These are phyloP conservation scores for Neogobius melanostomus DNA, from an alignment of 2,113 vertebrate genomes.

Conservation along the genomic window DNA sequence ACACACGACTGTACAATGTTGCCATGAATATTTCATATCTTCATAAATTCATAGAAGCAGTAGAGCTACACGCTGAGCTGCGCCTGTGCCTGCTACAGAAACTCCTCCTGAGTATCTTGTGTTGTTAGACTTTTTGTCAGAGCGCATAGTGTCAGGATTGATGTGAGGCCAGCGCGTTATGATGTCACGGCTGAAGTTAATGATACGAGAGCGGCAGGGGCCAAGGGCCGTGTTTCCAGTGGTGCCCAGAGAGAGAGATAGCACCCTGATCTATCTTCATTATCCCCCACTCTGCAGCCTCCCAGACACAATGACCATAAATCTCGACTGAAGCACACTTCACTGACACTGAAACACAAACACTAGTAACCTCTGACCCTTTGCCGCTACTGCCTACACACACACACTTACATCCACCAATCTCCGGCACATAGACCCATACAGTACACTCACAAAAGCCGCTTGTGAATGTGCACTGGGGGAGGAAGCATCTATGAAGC, in stretches of 20 bases:
- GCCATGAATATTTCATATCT: slow-evolving; percentile 73
- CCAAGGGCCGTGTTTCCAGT: slow-evolving; percentile 71
- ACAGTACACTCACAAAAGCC: slow-evolving; percentile 27
- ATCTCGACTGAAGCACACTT: slow-evolving; percentile 81
- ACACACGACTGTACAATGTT: slow-evolving; percentile 58
- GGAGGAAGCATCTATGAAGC: slow-evolving; percentile 2
- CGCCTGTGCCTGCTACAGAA: slow-evolving; percentile 46
- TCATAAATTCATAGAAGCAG: slow-evolving; percentile 55
- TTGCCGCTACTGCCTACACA: slow-evolving; percentile 74
- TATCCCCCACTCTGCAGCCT: slow-evolving; percentile 78
- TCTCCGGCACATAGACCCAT: not conserved
- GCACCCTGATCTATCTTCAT: slow-evolving; percentile 81
- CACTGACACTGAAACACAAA: slow-evolving; percentile 83
- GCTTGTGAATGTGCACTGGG: slow-evolving; percentile 14
- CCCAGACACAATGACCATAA: slow-evolving; percentile 82
- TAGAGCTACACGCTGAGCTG: slow-evolving; percentile 36
- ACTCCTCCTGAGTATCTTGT: slow-evolving; percentile 42
- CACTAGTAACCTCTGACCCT: slow-evolving; percentile 80
- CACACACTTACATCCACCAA: slow-evolving; percentile 25
- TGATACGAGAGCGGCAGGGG: slow-evolving; percentile 62
- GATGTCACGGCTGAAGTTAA: slow-evolving; percentile 75
- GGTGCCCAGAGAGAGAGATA: slow-evolving; percentile 72
- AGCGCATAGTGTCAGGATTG: slow-evolving; percentile 54
- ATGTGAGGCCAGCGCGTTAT: slow-evolving; percentile 66
- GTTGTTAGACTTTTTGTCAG: slow-evolving; percentile 49